A percentile compares a stretch with the other conserved stretches of the same genome.
phyloP scores from a whole-genome alignment of 2,888 invertebrate genomes.

The Papilio protenor region DNA sequence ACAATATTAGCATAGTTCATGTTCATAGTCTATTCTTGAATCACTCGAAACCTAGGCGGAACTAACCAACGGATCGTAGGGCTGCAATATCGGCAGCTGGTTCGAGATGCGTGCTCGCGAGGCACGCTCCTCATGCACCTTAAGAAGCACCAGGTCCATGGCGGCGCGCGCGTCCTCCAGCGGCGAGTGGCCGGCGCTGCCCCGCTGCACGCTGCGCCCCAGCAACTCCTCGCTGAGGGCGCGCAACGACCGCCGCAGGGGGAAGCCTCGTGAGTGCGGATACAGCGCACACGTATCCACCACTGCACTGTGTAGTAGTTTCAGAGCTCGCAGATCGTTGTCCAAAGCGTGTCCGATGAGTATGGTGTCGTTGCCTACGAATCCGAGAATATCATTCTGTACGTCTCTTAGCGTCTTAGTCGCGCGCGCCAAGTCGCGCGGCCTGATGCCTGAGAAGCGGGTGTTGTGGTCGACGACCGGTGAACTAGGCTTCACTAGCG shows the following conservation, averaged over 20 bases:
- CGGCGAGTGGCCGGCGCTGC: conserved; percentile 92
- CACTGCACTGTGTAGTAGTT: conserved; percentile 91
- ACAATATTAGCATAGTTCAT: conserved; percentile 60
- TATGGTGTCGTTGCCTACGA: conserved; percentile 93
- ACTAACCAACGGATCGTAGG: conserved; percentile 77
- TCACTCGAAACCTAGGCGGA: conserved; percentile 72
- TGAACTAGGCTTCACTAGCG: conserved; percentile 91
- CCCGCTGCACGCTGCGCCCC: conserved; percentile 91
- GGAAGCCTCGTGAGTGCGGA: conserved; percentile 93
- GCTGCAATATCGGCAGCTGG: conserved; percentile 69
- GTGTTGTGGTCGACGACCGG: conserved; percentile 97
- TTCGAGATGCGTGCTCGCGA: conserved; percentile 58
- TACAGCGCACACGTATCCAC: conserved; percentile 96
- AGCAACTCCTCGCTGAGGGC: conserved; percentile 89
- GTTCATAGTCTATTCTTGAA: conserved; percentile 63
- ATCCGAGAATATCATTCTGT: conserved; percentile 92
- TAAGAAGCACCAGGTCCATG: conserved; percentile 94
- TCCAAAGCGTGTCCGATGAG: conserved; percentile 98
- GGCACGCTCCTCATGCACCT: conserved; percentile 80
- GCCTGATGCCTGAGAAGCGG: conserved; percentile 95
- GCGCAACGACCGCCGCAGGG: conserved; percentile 92
- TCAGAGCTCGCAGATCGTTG: conserved; percentile 95
- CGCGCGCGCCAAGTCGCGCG: conserved; percentile 84
- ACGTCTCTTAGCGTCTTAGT: conserved; percentile 90
- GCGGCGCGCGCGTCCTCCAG: conserved; percentile 96